A percentile compares a stretch with the other conserved stretches of the same genome.
Evolutionary conservation across 2,888 invertebrate species (phyloP).

Genomic region (Carterocephalus palaemon): DNA sequence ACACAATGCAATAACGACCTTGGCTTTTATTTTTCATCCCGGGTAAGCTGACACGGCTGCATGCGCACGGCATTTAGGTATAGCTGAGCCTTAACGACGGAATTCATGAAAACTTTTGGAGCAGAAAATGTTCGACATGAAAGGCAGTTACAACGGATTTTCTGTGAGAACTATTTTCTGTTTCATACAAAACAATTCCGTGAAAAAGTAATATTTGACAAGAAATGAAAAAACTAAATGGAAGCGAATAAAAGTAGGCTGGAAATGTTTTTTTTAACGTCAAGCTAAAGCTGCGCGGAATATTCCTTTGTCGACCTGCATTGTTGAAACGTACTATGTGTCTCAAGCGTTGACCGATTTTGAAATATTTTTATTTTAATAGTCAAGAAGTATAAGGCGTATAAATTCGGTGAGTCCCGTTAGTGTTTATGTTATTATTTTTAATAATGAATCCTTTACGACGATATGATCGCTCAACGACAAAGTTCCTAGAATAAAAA

Average conservation of each 20-base stretch:
- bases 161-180: not conserved
- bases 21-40: too few relatives aligned
- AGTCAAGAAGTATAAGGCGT: not conserved
- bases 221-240: conserved; percentile 13
- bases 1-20: too few relatives aligned
- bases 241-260: conserved; percentile 9
- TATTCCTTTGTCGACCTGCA: conserved; percentile 10
- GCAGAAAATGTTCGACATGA: not conserved
- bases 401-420: too few relatives aligned
- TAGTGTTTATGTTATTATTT: too few relatives aligned
- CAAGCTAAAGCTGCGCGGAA: conserved; percentile 9
- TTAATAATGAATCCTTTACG: too few relatives aligned
- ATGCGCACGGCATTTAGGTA: too few relatives aligned
- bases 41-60: too few relatives aligned
- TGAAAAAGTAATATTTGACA: conserved; percentile 5
- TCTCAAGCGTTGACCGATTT: not conserved
- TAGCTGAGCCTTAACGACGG: too few relatives aligned
- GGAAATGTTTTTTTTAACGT: conserved; percentile 14
- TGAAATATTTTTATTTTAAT: not conserved
- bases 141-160: not conserved
- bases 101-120: too few relatives aligned
- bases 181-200: not conserved
- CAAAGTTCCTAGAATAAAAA: too few relatives aligned
- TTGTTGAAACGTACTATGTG: conserved; percentile 1
- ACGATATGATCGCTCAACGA: too few relatives aligned